Evolutionary conservation across 2,888 invertebrate species (phyloP), one percentile per base, ranked within the genome.

Genomic region (Fragum fragum): DNA sequence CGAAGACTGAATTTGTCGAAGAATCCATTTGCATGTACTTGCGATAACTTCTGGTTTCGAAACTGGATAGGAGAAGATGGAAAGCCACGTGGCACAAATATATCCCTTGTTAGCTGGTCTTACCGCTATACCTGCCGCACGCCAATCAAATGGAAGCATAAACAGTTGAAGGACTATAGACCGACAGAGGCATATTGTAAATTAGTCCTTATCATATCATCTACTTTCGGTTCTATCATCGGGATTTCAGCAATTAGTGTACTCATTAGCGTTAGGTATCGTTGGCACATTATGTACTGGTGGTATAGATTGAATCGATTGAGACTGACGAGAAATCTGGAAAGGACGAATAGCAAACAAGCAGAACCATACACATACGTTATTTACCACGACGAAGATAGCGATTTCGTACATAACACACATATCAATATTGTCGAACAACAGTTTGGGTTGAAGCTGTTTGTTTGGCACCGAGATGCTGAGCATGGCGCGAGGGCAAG

Each of bases 361-460:
- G 21, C 9, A 18, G 21, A 57, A 57, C 61, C 28, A 5, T 61
- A 32, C 32, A 61, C 32, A 9, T 61, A 61, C 6, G 32, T 61
- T 18, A 32, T 61, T 32, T 61, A 61, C 32, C 61, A 61, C 26
- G 61, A 61, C 61, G 61, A 61, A 18, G 61, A 61, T 29, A 28
- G 29, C 18, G n/a, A 14, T n/a, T 47, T 47, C n/a, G 47, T 21
- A 9, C 9, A 42, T 1, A 26, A 1, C 42, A 3, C 28, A 26
- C 26, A 29, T 29, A 21, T 61, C 16, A 9, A 61, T 26, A 14
- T 32, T 1, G 18, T 61, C 1, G 61, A 61, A 32, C 3, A 11
- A 32, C 23, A n/a, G 18, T 11, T 3, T 14, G 61, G 61, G 11
- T 61, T 29, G 29, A 61, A 61, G 32, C 61, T 61, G 1, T 61